A percentile compares a stretch with the other conserved stretches of the same genome.
Conservation (phyloP, 2,797 vertebrate species). For the Paguma larvata region DNA sequence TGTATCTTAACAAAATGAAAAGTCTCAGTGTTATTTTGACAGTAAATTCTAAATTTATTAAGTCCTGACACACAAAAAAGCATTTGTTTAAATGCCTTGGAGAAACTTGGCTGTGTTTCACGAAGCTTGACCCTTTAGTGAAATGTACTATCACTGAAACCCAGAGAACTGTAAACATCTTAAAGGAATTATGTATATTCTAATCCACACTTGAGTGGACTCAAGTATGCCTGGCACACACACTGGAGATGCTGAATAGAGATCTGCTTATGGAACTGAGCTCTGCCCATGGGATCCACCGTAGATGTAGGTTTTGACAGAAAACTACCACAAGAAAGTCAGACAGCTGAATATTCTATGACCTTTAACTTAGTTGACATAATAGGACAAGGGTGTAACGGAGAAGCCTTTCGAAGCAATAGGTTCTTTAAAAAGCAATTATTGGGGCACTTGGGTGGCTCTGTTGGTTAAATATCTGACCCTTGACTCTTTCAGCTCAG, state of each 20-base stretch:
- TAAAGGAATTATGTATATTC: rapidly evolving
- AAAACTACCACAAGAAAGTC: neutral
- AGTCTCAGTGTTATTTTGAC: neutral
- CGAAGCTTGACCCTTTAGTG: neutral
- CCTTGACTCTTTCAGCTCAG: too few species aligned
- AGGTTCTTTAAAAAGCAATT: neutral
- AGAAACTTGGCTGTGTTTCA: neutral
- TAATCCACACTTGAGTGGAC: neutral
- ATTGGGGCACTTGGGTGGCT: neutral
- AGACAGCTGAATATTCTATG: neutral
- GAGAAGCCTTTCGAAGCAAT: neutral
- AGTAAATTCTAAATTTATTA: neutral
- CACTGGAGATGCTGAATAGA: rapidly evolving
- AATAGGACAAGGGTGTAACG: neutral
- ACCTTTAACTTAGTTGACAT: too few species aligned
- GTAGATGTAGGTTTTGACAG: neutral
- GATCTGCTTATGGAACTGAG: neutral
- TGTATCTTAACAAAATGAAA: neutral
- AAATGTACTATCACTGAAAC: neutral
- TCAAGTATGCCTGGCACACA: neutral
- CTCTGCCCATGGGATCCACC: neutral
- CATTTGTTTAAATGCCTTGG: slow-evolving; percentile 8
- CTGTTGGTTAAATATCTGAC: too few species aligned
- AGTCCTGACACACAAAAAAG: neutral
- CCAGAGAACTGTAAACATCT: neutral